Percentiles rank a stretch among this genome's conserved stretches.
These are phyloP conservation scores for Sorex maritimensis DNA, from an alignment of 2,797 vertebrate genomes.

Conservation along the genomic window DNA sequence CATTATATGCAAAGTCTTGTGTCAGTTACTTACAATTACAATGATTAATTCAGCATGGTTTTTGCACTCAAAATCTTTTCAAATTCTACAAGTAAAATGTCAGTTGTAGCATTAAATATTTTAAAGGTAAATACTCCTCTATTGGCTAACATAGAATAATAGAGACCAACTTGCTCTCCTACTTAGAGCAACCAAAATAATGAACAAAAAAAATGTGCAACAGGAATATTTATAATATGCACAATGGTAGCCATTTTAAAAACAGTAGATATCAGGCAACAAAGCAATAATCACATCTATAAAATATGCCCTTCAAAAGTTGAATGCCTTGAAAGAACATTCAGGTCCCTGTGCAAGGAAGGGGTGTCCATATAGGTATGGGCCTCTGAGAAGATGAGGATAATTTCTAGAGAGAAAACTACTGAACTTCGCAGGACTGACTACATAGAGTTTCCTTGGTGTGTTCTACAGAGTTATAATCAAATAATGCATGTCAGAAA, in stretches of 20 bases:
- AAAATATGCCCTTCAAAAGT: background rate
- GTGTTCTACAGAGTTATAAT: background rate
- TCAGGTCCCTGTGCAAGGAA: background rate
- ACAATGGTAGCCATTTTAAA: slow-evolving; percentile 26
- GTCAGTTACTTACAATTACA: slow-evolving; percentile 35
- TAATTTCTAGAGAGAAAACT: background rate
- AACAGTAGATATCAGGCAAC: background rate
- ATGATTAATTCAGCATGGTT: slow-evolving; percentile 45
- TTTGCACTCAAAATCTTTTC: slow-evolving; percentile 26
- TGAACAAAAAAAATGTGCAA: slow-evolving; percentile 21
- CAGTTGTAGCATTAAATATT: background rate
- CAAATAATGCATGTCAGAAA: background rate
- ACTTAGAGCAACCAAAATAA: slow-evolving; percentile 45
- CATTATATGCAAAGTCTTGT: background rate
- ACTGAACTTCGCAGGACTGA: background rate
- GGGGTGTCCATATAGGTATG: background rate
- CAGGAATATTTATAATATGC: background rate
- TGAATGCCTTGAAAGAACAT: slow-evolving; percentile 12
- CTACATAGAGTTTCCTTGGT: background rate
- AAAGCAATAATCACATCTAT: background rate
- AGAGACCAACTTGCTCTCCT: background rate
- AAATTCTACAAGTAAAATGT: slow-evolving; percentile 65
- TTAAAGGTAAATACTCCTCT: slow-evolving; percentile 52
- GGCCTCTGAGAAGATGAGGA: background rate
- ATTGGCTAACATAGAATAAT: background rate